Conservation (phyloP, 2,888 invertebrate genomes). For the Plutella xylostella region DNA sequence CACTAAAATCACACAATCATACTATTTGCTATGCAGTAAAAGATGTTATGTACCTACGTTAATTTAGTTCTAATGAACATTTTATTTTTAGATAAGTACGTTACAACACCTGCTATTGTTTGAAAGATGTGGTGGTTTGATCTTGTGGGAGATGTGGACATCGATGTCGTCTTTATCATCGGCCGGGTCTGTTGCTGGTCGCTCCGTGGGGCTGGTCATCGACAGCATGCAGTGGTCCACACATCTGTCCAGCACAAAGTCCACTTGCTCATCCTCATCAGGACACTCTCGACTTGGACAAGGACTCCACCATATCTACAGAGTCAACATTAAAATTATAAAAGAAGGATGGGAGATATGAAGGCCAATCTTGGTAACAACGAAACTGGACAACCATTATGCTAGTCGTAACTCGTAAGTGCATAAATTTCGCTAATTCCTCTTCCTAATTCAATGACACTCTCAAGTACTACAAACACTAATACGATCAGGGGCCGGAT, state of each 20-base stretch:
- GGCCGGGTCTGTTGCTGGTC: slow-evolving; percentile 43
- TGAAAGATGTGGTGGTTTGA: slow-evolving; percentile 48
- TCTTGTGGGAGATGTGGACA: slow-evolving; percentile 65
- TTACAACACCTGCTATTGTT: slow-evolving; percentile 26
- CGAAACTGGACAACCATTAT: no score
- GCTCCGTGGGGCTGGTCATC: slow-evolving; percentile 36
- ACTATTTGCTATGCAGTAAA: slow-evolving; percentile 1
- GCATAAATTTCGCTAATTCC: slow-evolving; percentile 49
- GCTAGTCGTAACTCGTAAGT: background rate
- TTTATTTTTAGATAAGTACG: background rate
- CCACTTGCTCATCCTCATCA: slow-evolving; percentile 77
- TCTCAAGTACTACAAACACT: slow-evolving; percentile 47
- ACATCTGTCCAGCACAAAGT: slow-evolving; percentile 79
- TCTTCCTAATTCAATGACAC: slow-evolving; percentile 48
- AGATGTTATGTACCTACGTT: no score
- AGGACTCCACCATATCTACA: slow-evolving; percentile 85
- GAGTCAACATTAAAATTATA: no score
- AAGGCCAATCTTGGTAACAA: background rate
- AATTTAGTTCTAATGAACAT: background rate
- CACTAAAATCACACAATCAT: no score
- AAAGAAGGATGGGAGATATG: no score
- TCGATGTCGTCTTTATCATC: slow-evolving; percentile 67
- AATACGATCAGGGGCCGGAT: slow-evolving; percentile 62
- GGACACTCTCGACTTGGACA: slow-evolving; percentile 85
- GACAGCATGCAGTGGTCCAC: slow-evolving; percentile 77